Conservation (phyloP, 2,113 vertebrate species). For the Thryonomys swinderianus region DNA sequence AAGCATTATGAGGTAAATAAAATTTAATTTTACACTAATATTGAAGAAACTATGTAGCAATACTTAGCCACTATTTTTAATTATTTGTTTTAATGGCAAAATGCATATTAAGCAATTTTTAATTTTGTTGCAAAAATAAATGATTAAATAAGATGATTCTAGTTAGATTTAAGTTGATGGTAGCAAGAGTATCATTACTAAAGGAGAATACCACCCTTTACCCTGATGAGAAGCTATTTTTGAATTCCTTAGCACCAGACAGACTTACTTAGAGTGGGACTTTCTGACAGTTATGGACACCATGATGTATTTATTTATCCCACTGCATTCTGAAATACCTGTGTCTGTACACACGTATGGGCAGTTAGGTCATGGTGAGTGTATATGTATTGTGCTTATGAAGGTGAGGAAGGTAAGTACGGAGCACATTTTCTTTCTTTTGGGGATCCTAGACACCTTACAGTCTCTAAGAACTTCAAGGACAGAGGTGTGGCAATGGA, state of each 20-base stretch:
- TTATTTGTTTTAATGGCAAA: constrained; percentile 8
- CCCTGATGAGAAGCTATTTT: neutral
- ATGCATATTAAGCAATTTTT: neutral
- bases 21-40: neutral
- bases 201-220: neutral
- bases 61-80: neutral
- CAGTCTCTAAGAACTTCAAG: neutral
- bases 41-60: neutral
- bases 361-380: neutral
- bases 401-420: neutral
- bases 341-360: neutral
- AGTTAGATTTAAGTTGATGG: neutral
- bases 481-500: neutral
- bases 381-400: neutral
- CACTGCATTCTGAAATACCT: neutral
- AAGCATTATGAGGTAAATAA: neutral
- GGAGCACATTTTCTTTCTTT: neutral
- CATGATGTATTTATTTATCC: neutral
- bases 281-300: neutral
- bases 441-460: neutral
- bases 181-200: neutral
- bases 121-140: neutral
- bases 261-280: neutral
- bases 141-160: neutral
- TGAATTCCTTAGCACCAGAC: neutral